A percentile compares a stretch with the other conserved stretches of the same genome.
phyloP scores from a whole-genome alignment of 1,140 invertebrate genomes.

The Monochamus saltuarius region DNA sequence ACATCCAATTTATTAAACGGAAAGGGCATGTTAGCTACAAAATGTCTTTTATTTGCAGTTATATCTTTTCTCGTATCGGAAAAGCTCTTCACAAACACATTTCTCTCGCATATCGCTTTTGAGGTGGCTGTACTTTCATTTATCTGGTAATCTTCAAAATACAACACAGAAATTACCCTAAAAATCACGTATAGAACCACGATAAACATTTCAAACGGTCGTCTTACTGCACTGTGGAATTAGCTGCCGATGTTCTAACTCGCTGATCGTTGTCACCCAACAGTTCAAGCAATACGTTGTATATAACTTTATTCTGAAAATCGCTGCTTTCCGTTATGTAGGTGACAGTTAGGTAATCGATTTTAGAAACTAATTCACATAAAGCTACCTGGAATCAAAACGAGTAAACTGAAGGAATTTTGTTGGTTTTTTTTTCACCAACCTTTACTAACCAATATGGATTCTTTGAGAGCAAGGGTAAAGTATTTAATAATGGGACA shows the following conservation, averaged over 20 bases:
- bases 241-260: conserved; percentile 71
- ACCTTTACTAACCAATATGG: conserved; percentile 88
- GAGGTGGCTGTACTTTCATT: conserved; percentile 54
- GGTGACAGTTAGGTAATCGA: conserved; percentile 60
- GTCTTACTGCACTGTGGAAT: conserved; percentile 68
- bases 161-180: conserved; percentile 56
- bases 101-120: conserved; percentile 50
- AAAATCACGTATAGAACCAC: conserved; percentile 27
- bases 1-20: conserved; percentile 40
- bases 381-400: conserved; percentile 55
- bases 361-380: conserved; percentile 60
- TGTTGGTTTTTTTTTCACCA: conserved; percentile 11
- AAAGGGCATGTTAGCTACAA: conserved; percentile 46
- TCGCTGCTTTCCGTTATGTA: conserved; percentile 51
- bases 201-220: not conserved
- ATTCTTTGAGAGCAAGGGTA: conserved; percentile 69
- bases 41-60: conserved; percentile 38
- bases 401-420: not conserved
- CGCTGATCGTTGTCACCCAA: conserved; percentile 75
- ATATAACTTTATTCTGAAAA: conserved; percentile 65
- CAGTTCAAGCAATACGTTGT: conserved; percentile 62
- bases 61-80: conserved; percentile 25
- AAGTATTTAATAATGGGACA: conserved; percentile 60
- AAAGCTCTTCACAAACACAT: conserved; percentile 45
- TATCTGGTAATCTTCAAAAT: conserved; percentile 47